phyloP scores from a whole-genome alignment of 2,797 vertebrate genomes.

The Yasuhikotakia modesta region DNA sequence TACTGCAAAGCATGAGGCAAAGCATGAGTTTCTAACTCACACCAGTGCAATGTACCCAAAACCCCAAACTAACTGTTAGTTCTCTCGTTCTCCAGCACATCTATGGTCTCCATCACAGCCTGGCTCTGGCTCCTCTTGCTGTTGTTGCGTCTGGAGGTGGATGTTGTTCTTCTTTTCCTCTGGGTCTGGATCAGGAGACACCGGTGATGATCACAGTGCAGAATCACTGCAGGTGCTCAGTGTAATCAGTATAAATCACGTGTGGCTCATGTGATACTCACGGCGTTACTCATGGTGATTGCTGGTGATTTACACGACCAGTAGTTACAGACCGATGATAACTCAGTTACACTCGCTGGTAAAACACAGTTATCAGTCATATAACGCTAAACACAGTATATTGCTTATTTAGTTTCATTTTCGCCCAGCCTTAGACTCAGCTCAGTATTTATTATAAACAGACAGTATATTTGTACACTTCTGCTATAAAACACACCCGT shows the following conservation, averaged over 20 bases:
- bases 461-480: not conserved
- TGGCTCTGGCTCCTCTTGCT: slow-evolving; percentile 52
- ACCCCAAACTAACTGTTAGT: slow-evolving; percentile 52
- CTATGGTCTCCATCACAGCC: slow-evolving; percentile 50
- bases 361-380: not conserved
- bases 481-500: not conserved
- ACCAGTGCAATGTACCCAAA: too few relatives aligned
- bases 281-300: slow-evolving; percentile 32
- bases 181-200: slow-evolving; percentile 31
- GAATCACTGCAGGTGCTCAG: not conserved
- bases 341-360: not conserved
- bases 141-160: slow-evolving; percentile 41
- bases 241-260: not conserved
- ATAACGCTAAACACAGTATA: not conserved
- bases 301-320: not conserved
- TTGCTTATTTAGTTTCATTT: not conserved
- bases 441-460: not conserved
- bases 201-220: too few relatives aligned
- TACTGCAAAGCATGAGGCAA: not conserved
- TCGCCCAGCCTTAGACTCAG: too few relatives aligned
- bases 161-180: slow-evolving; percentile 49
- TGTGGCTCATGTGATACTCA: slow-evolving; percentile 33
- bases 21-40: too few relatives aligned
- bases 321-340: too few relatives aligned
- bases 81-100: slow-evolving; percentile 47